Evolutionary conservation across 53 echinoderm and acorn worm genomes (phyloP), one percentile per base, ranked within the genome.

Genomic region (Patiria pectinifera): DNA sequence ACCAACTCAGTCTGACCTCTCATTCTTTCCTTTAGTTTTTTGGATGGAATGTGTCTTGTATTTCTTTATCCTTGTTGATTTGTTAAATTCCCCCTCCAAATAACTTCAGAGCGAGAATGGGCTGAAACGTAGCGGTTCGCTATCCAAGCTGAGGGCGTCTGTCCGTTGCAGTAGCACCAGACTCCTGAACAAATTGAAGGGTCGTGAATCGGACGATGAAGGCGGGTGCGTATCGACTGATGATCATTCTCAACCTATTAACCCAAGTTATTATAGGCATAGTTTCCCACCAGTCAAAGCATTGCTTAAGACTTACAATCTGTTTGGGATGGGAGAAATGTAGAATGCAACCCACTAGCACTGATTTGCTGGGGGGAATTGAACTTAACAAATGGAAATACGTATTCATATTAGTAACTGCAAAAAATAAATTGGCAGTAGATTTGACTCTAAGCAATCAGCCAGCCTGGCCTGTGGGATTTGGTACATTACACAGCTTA

Each of bases 151-250:
- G 82, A 93, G 98, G 95, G 98, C 98, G 43, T 98, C 98, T 82
- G 96, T 98, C 87, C 95, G 98, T 48, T 91, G 98, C 58, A 95
- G 96, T 95, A 98, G 98, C 92, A 95, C 98, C 87, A 96, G 95
- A 81, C 93, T 98, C 83, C 94, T 98, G 95, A 98, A 96, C 98
- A 98, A 96, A 95, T 96, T 98, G 95, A 98, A 98, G 93, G 98
- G 98, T 83, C 83, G 96, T 85, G 98, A 98, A 66, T 95, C 87
- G 66, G 98, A 98, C 87, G 98, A 95, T 88, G 98, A 96, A 87
- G 96, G 96, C 94, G 98, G 98, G 98, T 98, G 96, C 95, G 96
- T 96, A 96, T 96, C 93, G 49, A 80, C 69, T 83, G 86, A 71
- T 85, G 85, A 46, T 85, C 84, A 84, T 92, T 85, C 78, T 85